Conservation (phyloP, 2,113 vertebrate species). For the Neodontobutis hainanensis region DNA sequence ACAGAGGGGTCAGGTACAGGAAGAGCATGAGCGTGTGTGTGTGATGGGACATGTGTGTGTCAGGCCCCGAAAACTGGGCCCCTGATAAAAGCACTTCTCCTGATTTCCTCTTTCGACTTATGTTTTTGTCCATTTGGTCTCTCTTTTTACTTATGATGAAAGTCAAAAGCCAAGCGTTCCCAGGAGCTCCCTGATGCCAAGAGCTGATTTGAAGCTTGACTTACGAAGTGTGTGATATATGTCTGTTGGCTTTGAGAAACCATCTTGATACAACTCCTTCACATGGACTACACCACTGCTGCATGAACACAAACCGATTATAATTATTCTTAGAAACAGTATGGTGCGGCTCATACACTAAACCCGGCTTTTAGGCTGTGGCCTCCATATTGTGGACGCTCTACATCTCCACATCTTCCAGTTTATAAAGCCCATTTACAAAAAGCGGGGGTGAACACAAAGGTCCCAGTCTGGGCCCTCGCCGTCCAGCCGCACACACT, state of each 20-base stretch:
- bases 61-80: conserved; percentile 49
- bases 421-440: conserved; percentile 67
- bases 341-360: conserved; percentile 17
- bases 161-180: conserved; percentile 63
- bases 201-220: conserved; percentile 58
- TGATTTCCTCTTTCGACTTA: conserved; percentile 62
- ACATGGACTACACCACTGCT: conserved; percentile 19
- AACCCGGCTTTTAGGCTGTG: conserved; percentile 43
- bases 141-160: conserved; percentile 71
- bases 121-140: conserved; percentile 62
- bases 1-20: conserved; percentile 86
- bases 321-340: conserved; percentile 23
- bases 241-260: conserved; percentile 30
- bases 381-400: conserved; percentile 25
- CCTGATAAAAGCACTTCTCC: conserved; percentile 73
- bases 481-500: conserved; percentile 24
- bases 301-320: conserved; percentile 34
- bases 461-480: conserved; percentile 55
- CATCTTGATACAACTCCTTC: conserved; percentile 46
- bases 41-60: conserved; percentile 33
- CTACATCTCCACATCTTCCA: conserved; percentile 46
- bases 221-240: conserved; percentile 53
- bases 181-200: conserved; percentile 70
- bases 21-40: conserved; percentile 65
- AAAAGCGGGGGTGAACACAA: conserved; percentile 48